Evolutionary conservation across 2,113 vertebrate species (phyloP).

Genomic region (Okapia johnstoni): DNA sequence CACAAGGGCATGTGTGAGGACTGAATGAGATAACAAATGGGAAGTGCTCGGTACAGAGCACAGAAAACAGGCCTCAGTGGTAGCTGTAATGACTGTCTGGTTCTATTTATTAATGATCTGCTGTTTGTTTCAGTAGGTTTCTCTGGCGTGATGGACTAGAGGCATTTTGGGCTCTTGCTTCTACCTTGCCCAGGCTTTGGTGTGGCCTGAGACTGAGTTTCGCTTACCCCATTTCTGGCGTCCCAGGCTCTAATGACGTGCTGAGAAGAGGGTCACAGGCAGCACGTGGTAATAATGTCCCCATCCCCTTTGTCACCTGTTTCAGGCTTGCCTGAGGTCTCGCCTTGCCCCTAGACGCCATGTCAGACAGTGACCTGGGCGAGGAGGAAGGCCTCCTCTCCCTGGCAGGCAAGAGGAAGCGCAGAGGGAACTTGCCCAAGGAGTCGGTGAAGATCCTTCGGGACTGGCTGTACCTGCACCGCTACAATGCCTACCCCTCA

Average conservation of each 20-base stretch:
- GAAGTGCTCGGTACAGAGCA: neutral
- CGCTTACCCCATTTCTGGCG: neutral
- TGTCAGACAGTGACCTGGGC: conserved; percentile 93
- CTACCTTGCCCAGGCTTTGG: neutral
- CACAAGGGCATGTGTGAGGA: neutral
- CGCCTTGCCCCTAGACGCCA: conserved; percentile 66
- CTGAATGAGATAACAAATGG: neutral
- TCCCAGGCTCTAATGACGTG: neutral
- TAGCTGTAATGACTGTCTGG: neutral
- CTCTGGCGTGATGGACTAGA: neutral
- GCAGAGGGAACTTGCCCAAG: conserved; percentile 96
- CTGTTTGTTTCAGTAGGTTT: neutral
- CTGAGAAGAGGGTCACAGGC: neutral
- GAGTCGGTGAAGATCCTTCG: conserved; percentile 94
- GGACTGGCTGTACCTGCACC: conserved; percentile 95
- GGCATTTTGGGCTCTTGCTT: neutral
- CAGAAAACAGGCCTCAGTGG: neutral
- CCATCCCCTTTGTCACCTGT: neutral
- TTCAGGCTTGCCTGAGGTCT: conserved; percentile 62
- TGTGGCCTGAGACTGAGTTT: neutral
- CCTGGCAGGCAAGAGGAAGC: conserved; percentile 88
- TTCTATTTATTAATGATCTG: neutral
- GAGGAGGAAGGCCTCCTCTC: conserved; percentile 88
- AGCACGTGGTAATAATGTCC: neutral
- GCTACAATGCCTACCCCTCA: conserved; percentile 96